These are phyloP conservation scores for Cetoscarus ocellatus DNA, from an alignment of 2,797 vertebrate species.

Conservation along the genomic window DNA sequence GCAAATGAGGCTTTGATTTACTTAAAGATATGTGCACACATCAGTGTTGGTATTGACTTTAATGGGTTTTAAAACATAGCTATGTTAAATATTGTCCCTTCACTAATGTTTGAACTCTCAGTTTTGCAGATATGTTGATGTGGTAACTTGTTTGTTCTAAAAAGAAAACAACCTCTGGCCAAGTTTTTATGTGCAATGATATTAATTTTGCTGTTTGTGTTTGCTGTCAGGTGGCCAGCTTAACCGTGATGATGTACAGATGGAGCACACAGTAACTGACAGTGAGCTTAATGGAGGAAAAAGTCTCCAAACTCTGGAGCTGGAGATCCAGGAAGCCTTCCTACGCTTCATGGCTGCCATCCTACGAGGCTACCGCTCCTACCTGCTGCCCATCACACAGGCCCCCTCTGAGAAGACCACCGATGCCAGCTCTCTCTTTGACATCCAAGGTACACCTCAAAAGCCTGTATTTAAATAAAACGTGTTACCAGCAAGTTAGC, in stretches of 20 bases:
- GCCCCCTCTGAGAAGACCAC: constrained; percentile 98
- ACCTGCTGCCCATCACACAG: constrained; percentile 95
- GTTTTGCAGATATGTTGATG: background rate
- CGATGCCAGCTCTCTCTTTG: constrained; percentile 96
- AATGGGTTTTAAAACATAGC: too few relatives aligned
- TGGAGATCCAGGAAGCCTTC: constrained; percentile 99
- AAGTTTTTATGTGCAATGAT: background rate
- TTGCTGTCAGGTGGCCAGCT: constrained; percentile 90
- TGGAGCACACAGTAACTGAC: constrained; percentile 91
- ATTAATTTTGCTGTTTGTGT: background rate
- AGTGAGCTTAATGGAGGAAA: constrained; percentile 90
- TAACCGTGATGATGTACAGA: constrained; percentile 91
- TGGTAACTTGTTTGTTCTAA: too few relatives aligned
- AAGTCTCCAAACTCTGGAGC: constrained; percentile 92
- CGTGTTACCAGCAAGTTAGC: too few relatives aligned
- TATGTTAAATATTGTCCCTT: too few relatives aligned
- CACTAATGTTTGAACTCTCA: too few relatives aligned
- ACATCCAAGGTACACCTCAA: constrained; percentile 90
- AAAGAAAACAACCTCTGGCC: too few relatives aligned
- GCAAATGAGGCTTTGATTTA: too few relatives aligned
- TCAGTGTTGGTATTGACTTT: too few relatives aligned
- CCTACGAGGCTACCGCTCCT: constrained; percentile 96
- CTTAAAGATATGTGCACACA: too few relatives aligned
- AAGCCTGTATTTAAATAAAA: constrained; percentile 3
- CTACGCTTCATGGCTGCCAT: constrained; percentile 98